Conservation (phyloP, 2,113 vertebrate genomes). For the Ranitomeya imitator region DNA sequence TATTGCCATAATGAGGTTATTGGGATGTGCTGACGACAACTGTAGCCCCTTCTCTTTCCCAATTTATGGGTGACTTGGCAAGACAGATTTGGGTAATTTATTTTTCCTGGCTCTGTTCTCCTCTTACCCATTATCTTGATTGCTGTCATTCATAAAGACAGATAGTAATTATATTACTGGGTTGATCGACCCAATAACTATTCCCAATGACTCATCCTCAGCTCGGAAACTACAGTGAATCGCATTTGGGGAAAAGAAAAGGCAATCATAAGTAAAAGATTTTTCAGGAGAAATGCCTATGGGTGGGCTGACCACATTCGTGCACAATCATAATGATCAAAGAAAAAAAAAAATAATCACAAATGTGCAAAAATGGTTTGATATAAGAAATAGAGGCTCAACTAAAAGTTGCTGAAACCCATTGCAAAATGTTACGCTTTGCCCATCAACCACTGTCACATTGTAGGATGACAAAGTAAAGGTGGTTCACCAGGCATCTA, state of each 20-base stretch:
- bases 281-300: not conserved
- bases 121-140: not conserved
- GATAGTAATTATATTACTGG: not conserved
- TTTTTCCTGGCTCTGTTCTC: not conserved
- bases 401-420: too few relatives aligned
- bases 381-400: too few relatives aligned
- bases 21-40: not conserved
- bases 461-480: too few relatives aligned
- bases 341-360: too few relatives aligned
- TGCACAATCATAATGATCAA: not conserved
- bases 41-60: not conserved
- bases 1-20: not conserved
- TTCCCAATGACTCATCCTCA: not conserved
- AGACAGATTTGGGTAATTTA: not conserved
- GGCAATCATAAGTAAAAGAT: not conserved
- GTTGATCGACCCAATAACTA: not conserved
- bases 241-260: not conserved
- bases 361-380: too few relatives aligned
- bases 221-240: not conserved
- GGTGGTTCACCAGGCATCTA: too few relatives aligned
- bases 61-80: not conserved
- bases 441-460: too few relatives aligned
- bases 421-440: too few relatives aligned
- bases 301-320: not conserved
- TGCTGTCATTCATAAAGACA: not conserved